Percentiles rank a stretch among this genome's conserved stretches.
Conservation (phyloP, 2,797 vertebrate genomes). For the Rhinatrema bivittatum region DNA sequence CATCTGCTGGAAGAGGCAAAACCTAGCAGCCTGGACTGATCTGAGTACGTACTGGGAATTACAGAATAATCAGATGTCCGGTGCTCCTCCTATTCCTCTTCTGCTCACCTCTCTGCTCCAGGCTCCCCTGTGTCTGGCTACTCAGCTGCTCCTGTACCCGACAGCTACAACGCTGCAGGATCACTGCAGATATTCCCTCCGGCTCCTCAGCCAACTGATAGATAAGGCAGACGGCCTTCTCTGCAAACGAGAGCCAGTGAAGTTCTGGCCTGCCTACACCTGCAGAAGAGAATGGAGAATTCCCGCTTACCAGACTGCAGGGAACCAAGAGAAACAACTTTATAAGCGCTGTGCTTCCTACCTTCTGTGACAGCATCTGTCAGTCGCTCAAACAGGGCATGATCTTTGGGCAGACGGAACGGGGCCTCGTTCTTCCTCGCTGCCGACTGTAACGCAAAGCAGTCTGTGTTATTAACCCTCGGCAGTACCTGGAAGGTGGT, state of each 20-base stretch:
- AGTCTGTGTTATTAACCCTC: not conserved
- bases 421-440: conserved; percentile 56
- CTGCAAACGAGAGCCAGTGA: conserved; percentile 89
- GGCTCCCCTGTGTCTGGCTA: conserved; percentile 3
- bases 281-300: conserved; percentile 11
- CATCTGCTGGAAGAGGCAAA: too few relatives aligned
- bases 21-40: too few relatives aligned
- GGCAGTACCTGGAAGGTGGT: not conserved
- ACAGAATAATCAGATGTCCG: too few relatives aligned
- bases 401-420: conserved; percentile 77
- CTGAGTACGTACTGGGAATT: too few relatives aligned
- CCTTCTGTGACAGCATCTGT: conserved; percentile 67
- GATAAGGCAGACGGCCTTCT: conserved; percentile 72
- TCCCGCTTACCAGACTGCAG: too few relatives aligned
- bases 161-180: conserved; percentile 71
- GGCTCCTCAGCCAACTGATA: conserved; percentile 87
- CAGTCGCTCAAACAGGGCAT: conserved; percentile 74
- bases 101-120: conserved; percentile 35
- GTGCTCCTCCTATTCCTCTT: too few relatives aligned
- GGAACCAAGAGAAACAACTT: too few relatives aligned
- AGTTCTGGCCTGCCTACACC: conserved; percentile 51
- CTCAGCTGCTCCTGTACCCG: conserved; percentile 67
- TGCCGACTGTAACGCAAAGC: conserved; percentile 35
- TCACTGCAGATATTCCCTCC: conserved; percentile 74
- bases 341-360: conserved; percentile 39